Percentiles rank a stretch among this genome's conserved stretches.
Evolutionary conservation across 2,797 vertebrate species (phyloP).

Genomic region (Pipistrellus pygmaeus): DNA sequence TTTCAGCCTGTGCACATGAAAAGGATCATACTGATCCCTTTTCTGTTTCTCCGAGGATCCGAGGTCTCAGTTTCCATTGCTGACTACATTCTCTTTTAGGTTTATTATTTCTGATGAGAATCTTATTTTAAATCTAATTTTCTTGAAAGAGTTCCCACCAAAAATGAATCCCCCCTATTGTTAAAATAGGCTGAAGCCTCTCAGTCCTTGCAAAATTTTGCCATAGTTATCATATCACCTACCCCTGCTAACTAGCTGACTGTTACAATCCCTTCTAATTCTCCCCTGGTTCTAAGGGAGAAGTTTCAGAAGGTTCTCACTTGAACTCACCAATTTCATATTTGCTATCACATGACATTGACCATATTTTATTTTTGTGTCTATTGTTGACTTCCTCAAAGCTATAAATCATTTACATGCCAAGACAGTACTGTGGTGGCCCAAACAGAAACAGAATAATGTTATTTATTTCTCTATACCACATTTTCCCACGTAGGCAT

Average conservation of each 20-base stretch:
- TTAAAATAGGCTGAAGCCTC: slow-evolving; percentile 10
- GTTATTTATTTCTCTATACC: neutral
- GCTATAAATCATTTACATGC: neutral
- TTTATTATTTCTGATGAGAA: slow-evolving; percentile 69
- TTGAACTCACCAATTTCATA: neutral
- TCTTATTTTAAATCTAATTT: slow-evolving; percentile 61
- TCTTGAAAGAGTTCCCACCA: slow-evolving; percentile 22
- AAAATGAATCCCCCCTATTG: slow-evolving; percentile 43
- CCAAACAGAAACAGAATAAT: neutral
- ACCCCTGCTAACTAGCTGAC: neutral
- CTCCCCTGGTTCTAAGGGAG: neutral
- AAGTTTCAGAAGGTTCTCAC: neutral
- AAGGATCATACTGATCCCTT: neutral
- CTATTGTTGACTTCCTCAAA: neutral
- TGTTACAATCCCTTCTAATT: neutral
- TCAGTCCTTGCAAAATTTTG: no score
- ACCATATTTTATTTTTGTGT: neutral
- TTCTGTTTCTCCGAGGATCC: neutral
- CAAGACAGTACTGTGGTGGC: neutral
- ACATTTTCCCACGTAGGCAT: neutral
- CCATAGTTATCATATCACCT: neutral
- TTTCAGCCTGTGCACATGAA: neutral
- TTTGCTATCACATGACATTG: neutral
- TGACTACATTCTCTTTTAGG: neutral
- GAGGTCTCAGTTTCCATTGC: neutral